Evolutionary conservation across 2,113 vertebrate species (phyloP).

Genomic region (Geococcyx californianus): DNA sequence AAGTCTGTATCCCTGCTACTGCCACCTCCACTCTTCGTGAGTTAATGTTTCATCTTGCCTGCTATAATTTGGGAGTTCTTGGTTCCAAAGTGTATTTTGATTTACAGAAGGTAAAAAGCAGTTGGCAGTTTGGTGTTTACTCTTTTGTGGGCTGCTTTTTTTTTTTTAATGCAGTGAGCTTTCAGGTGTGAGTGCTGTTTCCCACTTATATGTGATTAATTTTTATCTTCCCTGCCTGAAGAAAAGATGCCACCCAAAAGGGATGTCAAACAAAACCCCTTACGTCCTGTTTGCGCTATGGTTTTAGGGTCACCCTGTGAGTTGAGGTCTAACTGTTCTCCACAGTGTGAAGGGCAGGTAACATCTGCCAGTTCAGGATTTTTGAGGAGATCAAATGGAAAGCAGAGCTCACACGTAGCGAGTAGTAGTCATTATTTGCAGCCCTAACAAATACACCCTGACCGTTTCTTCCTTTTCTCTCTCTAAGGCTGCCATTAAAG

Average conservation of each 20-base stretch:
- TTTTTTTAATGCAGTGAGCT: background rate
- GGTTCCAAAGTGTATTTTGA: constrained; percentile 41
- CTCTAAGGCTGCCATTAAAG: background rate
- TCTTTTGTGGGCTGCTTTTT: background rate
- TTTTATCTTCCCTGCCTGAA: background rate
- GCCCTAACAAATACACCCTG: background rate
- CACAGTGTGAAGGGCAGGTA: background rate
- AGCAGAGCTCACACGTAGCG: background rate
- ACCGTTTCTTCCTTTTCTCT: background rate
- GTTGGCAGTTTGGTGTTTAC: constrained; percentile 43
- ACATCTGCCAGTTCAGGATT: background rate
- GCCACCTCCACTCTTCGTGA: background rate
- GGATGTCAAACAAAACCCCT: background rate
- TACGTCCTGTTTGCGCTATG: background rate
- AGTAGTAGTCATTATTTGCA: background rate
- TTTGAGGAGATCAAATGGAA: background rate
- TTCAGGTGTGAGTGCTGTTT: background rate
- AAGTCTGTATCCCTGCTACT: background rate
- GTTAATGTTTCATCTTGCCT: constrained; percentile 31
- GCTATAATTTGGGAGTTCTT: constrained; percentile 29
- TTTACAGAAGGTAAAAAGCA: constrained; percentile 46
- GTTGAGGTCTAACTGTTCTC: background rate
- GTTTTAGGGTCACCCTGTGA: background rate
- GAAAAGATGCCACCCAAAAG: background rate
- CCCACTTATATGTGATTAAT: background rate